A percentile compares a stretch with the other conserved stretches of the same genome.
Evolutionary conservation across 1,140 invertebrate genomes (phyloP).

Genomic region (Chrysoperla carnea): DNA sequence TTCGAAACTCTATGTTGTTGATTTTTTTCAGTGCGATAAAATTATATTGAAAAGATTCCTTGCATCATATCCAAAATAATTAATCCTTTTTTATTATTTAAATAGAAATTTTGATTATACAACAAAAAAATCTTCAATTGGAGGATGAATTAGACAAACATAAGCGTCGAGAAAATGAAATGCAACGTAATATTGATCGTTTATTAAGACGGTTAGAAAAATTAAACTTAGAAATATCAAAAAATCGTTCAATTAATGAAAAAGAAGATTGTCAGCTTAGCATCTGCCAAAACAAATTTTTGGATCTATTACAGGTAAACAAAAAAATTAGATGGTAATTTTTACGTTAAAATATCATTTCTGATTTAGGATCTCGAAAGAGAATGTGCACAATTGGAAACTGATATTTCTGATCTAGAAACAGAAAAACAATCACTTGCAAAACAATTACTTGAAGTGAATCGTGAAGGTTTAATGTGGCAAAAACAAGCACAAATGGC

Average conservation of each 20-base stretch:
- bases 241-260: slow-evolving; percentile 35
- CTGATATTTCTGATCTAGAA: slow-evolving; percentile 42
- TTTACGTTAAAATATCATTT: background rate
- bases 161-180: slow-evolving; percentile 30
- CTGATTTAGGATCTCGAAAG: slow-evolving; percentile 38
- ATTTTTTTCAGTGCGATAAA: too few species aligned
- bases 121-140: slow-evolving; percentile 51
- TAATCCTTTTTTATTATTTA: slow-evolving; percentile 4
- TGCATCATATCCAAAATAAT: too few species aligned
- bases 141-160: slow-evolving; percentile 40
- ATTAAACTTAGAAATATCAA: slow-evolving; percentile 36
- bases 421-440: slow-evolving; percentile 42
- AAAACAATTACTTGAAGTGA: slow-evolving; percentile 37
- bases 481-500: slow-evolving; percentile 58
- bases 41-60: too few species aligned
- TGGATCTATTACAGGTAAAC: slow-evolving; percentile 26
- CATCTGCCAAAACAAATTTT: slow-evolving; percentile 32
- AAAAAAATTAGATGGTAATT: slow-evolving; percentile 1
- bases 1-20: too few species aligned
- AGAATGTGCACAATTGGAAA: slow-evolving; percentile 40
- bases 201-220: slow-evolving; percentile 37
- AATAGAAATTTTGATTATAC: slow-evolving; percentile 50
- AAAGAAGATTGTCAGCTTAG: slow-evolving; percentile 39
- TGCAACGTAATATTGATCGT: slow-evolving; percentile 35
- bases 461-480: slow-evolving; percentile 55